Percentiles rank a stretch among this genome's conserved stretches.
These are phyloP conservation scores for Mustela erminea DNA, from an alignment of 2,797 vertebrate genomes.

Conservation along the genomic window DNA sequence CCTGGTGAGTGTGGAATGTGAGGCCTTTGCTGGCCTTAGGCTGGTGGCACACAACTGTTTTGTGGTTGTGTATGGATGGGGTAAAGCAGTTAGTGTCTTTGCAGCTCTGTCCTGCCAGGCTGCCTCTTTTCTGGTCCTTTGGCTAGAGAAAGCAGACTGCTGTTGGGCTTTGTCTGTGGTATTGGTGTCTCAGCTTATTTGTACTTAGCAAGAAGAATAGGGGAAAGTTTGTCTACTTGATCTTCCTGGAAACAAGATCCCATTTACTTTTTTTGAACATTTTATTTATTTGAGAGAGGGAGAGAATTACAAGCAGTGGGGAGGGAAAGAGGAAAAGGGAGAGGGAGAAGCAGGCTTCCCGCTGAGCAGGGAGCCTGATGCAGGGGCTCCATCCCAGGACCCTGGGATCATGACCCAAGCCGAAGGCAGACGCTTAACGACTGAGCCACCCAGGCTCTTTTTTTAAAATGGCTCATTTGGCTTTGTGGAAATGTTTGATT, in stretches of 20 bases:
- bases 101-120: not conserved
- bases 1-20: not conserved
- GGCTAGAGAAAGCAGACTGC: not conserved
- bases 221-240: not conserved
- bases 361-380: too few species aligned
- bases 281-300: too few species aligned
- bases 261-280: not conserved
- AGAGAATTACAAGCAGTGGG: too few species aligned
- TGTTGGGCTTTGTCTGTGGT: not conserved
- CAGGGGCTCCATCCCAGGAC: too few species aligned
- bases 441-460: not conserved
- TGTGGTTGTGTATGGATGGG: not conserved
- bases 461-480: not conserved
- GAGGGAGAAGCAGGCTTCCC: too few species aligned
- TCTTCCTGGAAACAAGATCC: not conserved
- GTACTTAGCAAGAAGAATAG: not conserved
- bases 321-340: too few species aligned
- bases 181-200: not conserved
- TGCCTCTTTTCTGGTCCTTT: not conserved
- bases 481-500: slow-evolving; percentile 11
- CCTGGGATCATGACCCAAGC: too few species aligned
- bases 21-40: not conserved
- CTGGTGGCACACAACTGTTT: not conserved
- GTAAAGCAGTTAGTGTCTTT: not conserved
- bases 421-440: too few species aligned